Base-by-base conservation (phyloP, 2,888 invertebrate species). In the Allophyes oxyacanthae region DNA sequence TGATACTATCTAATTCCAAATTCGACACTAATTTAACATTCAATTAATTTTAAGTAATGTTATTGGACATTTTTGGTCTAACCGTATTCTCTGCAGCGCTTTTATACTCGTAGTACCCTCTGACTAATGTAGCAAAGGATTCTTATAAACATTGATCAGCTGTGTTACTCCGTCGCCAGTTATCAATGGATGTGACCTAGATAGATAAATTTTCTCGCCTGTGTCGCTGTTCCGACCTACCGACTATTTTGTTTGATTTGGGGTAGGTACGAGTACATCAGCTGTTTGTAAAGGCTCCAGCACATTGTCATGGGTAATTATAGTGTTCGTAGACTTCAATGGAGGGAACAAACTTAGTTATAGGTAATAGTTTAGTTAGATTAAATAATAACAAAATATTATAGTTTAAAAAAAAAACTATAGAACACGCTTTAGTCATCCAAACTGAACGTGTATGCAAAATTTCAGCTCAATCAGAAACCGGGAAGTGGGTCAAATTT, bases 111-210 rank as follows among this genome's bases (percentile, higher is more conserved):
- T 49, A 52, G 32, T 20, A 28, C 40, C 30, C 41, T 45, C 11
- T 56, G 70, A 49, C 44, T 58, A 57, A 64, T 49, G n/a, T 6
- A 34, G 38, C 58, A 65, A 57, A 70, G 51, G 44, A 49, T 49
- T 52, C 48, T 38, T 66, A 66, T 49, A 66, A 64, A 70, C 66
- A 66, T 41, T 32, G 58, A 70, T 49, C 71, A 66, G 66, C 66
- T 66, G 71, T 64, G 66, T 34, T 34, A 32, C 49, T 34, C 10
- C 36, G 41, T 49, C 45, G 66, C 34, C 58, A 49, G 65, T 64
- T 69, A 64, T 70, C 71, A 70, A 70, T 52, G 66, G 30, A 11
- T 48, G 64, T 48, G 50, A 63, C 51, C 42, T 63, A 62, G 40
- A 48, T 36, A 44, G 42, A 38, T 34, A 20, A 13, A 40, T 48